phyloP scores from a whole-genome alignment of 1,140 invertebrate species.

The Hycleus cichorii region DNA sequence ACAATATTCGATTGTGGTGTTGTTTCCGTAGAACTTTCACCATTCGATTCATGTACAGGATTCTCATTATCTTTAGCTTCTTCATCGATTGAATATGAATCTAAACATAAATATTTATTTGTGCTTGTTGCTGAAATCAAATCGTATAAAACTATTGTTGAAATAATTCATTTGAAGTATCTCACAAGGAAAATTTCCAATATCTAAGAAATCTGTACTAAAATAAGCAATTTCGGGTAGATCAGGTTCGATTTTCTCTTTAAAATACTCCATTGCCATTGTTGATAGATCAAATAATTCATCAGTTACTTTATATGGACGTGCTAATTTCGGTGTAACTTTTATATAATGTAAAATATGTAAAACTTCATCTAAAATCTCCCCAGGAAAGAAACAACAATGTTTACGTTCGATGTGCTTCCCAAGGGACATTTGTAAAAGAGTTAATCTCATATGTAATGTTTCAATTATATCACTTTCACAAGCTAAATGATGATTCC shows the following conservation, averaged over 20 bases:
- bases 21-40: conserved; percentile 50
- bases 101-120: conserved; percentile 57
- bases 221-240: conserved; percentile 82
- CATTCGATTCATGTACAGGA: conserved; percentile 40
- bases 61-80: conserved; percentile 40
- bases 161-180: conserved; percentile 18
- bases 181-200: conserved; percentile 60
- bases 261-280: conserved; percentile 91
- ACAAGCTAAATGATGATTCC: conserved; percentile 75
- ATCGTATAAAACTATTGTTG: not conserved
- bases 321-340: conserved; percentile 68
- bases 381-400: conserved; percentile 84
- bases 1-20: conserved; percentile 77
- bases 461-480: conserved; percentile 87
- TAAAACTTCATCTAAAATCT: conserved; percentile 55
- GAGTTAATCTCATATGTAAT: conserved; percentile 75
- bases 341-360: conserved; percentile 75
- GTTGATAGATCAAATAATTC: conserved; percentile 87
- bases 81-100: conserved; percentile 50
- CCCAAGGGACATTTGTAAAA: conserved; percentile 84
- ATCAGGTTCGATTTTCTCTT: conserved; percentile 80
- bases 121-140: conserved; percentile 47
- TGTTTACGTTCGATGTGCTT: conserved; percentile 86
- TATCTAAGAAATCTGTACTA: conserved; percentile 71
- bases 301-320: conserved; percentile 82